A percentile compares a stretch with the other conserved stretches of the same genome.
phyloP scores from a whole-genome alignment of 1,140 invertebrate species.

The Thereuonema tuberculata region DNA sequence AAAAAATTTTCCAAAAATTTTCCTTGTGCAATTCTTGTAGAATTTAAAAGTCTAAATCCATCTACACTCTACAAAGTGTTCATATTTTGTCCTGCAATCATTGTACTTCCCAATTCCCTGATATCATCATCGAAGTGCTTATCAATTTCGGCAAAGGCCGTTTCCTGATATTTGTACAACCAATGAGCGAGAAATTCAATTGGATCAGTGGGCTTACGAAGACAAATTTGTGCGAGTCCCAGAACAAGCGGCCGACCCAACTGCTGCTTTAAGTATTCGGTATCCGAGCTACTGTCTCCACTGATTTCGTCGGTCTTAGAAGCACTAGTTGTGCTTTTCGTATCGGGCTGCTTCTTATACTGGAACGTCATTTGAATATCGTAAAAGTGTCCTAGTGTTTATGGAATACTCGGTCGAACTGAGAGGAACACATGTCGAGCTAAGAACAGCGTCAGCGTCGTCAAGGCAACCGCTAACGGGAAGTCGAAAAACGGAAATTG shows the following conservation, averaged over 20 bases:
- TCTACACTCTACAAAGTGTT: too few species aligned
- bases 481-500: too few species aligned
- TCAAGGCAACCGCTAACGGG: too few species aligned
- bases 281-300: neutral
- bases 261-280: constrained; percentile 1
- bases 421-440: too few species aligned
- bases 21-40: neutral
- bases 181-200: constrained; percentile 4
- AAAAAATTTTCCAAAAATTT: neutral
- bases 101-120: neutral
- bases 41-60: too few species aligned
- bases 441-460: too few species aligned
- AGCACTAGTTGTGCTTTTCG: too few species aligned
- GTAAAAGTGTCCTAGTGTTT: too few species aligned
- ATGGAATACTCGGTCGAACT: too few species aligned
- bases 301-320: too few species aligned
- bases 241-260: neutral
- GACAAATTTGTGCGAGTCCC: constrained; percentile 1
- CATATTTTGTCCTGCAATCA: neutral
- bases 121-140: neutral
- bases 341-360: too few species aligned
- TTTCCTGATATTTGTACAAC: neutral
- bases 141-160: neutral
- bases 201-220: neutral
- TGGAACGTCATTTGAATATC: too few species aligned